Percentiles rank a stretch among this genome's conserved stretches.
These are phyloP conservation scores for Microcebus tavaratra DNA, from an alignment of 2,113 vertebrate genomes.

Conservation along the genomic window DNA sequence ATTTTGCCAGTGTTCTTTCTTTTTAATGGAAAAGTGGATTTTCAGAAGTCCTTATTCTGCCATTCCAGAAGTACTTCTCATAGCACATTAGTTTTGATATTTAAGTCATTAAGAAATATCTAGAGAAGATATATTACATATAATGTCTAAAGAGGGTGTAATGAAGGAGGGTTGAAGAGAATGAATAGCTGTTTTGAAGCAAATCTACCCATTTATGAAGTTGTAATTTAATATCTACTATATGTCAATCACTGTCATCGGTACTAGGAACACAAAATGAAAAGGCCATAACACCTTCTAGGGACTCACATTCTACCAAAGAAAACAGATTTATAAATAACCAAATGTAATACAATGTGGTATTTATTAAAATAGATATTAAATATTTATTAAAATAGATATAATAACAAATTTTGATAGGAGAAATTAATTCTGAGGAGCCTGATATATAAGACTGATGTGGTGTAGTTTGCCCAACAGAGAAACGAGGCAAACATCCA, in stretches of 20 bases:
- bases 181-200: not conserved
- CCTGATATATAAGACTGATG: not conserved
- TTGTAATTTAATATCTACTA: not conserved
- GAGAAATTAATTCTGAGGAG: not conserved
- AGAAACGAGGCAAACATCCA: not conserved
- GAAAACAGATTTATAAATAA: not conserved
- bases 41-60: not conserved
- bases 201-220: not conserved
- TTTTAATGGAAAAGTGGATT: not conserved
- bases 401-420: not conserved
- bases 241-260: not conserved
- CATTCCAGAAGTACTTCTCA: not conserved
- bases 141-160: not conserved
- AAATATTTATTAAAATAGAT: conserved; percentile 27
- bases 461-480: not conserved
- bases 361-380: conserved; percentile 32
- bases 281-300: not conserved
- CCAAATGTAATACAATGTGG: not conserved
- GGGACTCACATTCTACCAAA: not conserved
- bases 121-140: not conserved
- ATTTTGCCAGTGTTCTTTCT: not conserved
- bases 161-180: not conserved
- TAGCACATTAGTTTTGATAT: not conserved
- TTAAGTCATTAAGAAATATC: not conserved
- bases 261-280: not conserved